A percentile compares a stretch with the other conserved stretches of the same genome.
Evolutionary conservation across 2,888 invertebrate genomes (phyloP).

Genomic region (Oxyteleia sp.): DNA sequence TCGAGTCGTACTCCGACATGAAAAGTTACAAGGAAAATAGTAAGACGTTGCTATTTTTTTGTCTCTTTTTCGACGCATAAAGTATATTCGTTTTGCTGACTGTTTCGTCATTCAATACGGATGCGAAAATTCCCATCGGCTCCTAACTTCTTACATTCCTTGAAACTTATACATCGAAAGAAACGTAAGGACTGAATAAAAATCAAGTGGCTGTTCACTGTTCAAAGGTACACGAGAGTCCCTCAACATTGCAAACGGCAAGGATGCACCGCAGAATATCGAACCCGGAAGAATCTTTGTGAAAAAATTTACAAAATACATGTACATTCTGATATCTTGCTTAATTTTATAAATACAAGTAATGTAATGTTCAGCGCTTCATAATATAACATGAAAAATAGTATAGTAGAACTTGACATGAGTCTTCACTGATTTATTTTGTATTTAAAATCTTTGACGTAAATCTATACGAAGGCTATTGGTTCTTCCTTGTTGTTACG

Average conservation of each 20-base stretch:
- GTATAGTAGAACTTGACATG: no score
- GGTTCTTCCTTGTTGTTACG: background rate
- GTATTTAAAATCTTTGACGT: no score
- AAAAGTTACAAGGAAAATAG: constrained; percentile 32
- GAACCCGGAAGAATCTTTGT: constrained; percentile 11
- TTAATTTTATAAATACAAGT: constrained; percentile 14
- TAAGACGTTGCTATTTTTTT: constrained; percentile 4
- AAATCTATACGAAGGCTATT: background rate
- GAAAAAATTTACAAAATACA: constrained; percentile 17
- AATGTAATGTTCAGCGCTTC: background rate
- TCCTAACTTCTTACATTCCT: constrained; percentile 51
- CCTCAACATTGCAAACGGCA: constrained; percentile 17
- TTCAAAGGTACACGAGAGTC: constrained; percentile 44
- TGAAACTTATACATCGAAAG: constrained; percentile 41
- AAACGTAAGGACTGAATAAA: constrained; percentile 58
- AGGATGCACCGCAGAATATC: constrained; percentile 10
- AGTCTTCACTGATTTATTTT: no score
- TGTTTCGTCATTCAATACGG: constrained; percentile 50
- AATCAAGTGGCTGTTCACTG: constrained; percentile 52
- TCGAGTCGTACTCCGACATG: background rate
- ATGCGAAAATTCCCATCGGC: constrained; percentile 55
- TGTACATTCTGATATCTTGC: constrained; percentile 1
- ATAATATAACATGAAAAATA: background rate
- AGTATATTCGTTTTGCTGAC: constrained; percentile 41
- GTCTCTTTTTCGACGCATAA: constrained; percentile 17